Evolutionary conservation across 2,113 vertebrate genomes (phyloP), one percentile per base, ranked within the genome.

Genomic region (Ornithorhynchus anatinus): DNA sequence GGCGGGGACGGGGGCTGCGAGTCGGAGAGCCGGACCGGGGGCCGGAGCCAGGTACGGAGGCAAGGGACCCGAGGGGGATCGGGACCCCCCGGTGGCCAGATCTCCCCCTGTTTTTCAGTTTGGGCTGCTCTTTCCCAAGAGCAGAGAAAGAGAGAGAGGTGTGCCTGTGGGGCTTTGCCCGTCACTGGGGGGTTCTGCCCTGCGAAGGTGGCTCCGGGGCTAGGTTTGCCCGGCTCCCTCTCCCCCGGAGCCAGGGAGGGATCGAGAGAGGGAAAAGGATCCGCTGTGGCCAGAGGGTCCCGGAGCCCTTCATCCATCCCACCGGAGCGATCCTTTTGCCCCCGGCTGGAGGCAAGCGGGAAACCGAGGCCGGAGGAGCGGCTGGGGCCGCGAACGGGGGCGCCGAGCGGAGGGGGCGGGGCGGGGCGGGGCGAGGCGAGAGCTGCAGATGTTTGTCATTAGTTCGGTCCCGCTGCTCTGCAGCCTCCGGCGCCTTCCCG

Each of bases 1-100:
- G 35, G 9, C 15, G 45, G 62, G 14, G 43, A 25, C 16, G 10
- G 68, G 16, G 15, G 11, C n/a, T 14, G 22, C 7, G 23, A 12
- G 3, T 22, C 43, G 10, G 23, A 22, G 4, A 12, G 20, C 43
- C 23, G 40, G 40, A 51, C 38, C 63, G n/a, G 40, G 70, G 54
- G 56, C 76, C 22, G 58, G 69, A 50, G 53, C 51, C 8, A n/a
- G n/a, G 2, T 7, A 22, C 20, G 14, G 4, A 2, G 23, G 16
- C 8, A 23, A 15, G 40, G 78, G 78, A 72, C 77, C 36, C 79
- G 1, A 67, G 63, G 70, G 70, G 64, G 17, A n/a, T n/a, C n/a
- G n/a, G n/a, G n/a, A n/a, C n/a, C 73, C 17, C 45, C 45, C 71
- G 59, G 61, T 53, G 39, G 74, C 68, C 13, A 58, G 64, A 84